phyloP scores from a whole-genome alignment of 1,140 invertebrate genomes.

The Diabrotica virgifera region DNA sequence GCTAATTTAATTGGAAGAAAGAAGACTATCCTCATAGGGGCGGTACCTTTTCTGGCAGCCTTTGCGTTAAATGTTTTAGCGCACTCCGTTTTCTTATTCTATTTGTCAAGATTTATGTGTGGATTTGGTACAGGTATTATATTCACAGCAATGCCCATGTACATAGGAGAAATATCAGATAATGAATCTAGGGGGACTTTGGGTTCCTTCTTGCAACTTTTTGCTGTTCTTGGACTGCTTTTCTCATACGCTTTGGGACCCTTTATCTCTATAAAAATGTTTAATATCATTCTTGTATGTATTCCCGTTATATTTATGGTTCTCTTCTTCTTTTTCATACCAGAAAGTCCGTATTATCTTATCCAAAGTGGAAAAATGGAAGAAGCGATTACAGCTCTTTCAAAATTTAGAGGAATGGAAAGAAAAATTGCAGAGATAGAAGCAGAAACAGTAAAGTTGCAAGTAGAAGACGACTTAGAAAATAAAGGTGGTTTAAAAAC shows the following conservation, averaged over 20 bases:
- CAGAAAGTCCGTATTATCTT: slow-evolving; percentile 77
- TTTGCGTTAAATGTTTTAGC: slow-evolving; percentile 54
- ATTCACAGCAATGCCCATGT: slow-evolving; percentile 80
- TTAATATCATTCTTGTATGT: slow-evolving; percentile 63
- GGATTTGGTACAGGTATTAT: slow-evolving; percentile 73
- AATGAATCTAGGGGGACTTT: slow-evolving; percentile 71
- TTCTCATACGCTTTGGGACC: slow-evolving; percentile 74
- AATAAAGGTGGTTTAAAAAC: slow-evolving; percentile 55
- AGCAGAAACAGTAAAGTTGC: slow-evolving; percentile 49
- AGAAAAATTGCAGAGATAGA: slow-evolving; percentile 58
- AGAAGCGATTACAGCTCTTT: slow-evolving; percentile 62
- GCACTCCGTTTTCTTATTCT: slow-evolving; percentile 53
- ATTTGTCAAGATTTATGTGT: slow-evolving; percentile 61
- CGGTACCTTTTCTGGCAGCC: slow-evolving; percentile 66
- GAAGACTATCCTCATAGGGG: slow-evolving; percentile 61
- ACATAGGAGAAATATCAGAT: slow-evolving; percentile 83
- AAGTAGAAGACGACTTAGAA: slow-evolving; percentile 55
- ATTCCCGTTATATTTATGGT: slow-evolving; percentile 64
- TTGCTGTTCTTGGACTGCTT: slow-evolving; percentile 74
- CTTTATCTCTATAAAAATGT: slow-evolving; percentile 62
- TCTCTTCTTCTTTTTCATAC: slow-evolving; percentile 68
- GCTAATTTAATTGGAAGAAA: slow-evolving; percentile 76
- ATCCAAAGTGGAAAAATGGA: slow-evolving; percentile 58
- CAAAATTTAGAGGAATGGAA: slow-evolving; percentile 63
- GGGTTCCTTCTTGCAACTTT: slow-evolving; percentile 78